A percentile compares a stretch with the other conserved stretches of the same genome.
phyloP scores from a whole-genome alignment of 1,140 invertebrate genomes.

The Hylaeus anthracinus region DNA sequence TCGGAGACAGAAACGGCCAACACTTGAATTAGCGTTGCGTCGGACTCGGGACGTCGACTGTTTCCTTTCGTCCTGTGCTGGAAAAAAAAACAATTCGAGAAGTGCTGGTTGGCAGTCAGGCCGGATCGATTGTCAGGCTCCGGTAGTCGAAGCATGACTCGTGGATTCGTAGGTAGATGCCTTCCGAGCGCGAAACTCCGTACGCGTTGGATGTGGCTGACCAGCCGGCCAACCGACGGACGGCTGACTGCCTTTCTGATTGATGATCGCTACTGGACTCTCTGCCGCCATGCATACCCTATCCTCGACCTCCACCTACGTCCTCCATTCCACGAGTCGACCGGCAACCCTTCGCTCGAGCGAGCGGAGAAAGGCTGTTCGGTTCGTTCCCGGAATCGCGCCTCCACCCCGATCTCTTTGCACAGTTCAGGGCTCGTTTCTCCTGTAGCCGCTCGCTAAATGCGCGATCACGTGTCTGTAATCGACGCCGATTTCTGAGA shows the following conservation, averaged over 20 bases:
- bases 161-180: constrained; percentile 62
- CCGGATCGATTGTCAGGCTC: constrained; percentile 60
- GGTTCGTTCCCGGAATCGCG: constrained; percentile 62
- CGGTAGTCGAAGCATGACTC: constrained; percentile 65
- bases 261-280: constrained; percentile 79
- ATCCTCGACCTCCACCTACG: constrained; percentile 66
- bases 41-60: too few relatives aligned
- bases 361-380: constrained; percentile 33
- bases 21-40: too few relatives aligned
- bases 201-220: constrained; percentile 66
- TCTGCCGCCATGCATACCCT: constrained; percentile 75
- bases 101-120: constrained; percentile 44
- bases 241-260: constrained; percentile 79
- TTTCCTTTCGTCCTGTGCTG: neutral
- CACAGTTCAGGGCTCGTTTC: constrained; percentile 17
- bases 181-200: constrained; percentile 63
- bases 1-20: too few relatives aligned
- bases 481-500: neutral
- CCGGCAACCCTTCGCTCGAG: constrained; percentile 41
- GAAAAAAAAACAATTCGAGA: constrained; percentile 45
- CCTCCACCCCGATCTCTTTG: constrained; percentile 57
- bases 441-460: neutral
- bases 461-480: constrained; percentile 18
- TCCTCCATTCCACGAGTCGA: constrained; percentile 46
- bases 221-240: constrained; percentile 75